Conservation (phyloP, 2,888 invertebrate genomes). For the Ennomos quercinarius region DNA sequence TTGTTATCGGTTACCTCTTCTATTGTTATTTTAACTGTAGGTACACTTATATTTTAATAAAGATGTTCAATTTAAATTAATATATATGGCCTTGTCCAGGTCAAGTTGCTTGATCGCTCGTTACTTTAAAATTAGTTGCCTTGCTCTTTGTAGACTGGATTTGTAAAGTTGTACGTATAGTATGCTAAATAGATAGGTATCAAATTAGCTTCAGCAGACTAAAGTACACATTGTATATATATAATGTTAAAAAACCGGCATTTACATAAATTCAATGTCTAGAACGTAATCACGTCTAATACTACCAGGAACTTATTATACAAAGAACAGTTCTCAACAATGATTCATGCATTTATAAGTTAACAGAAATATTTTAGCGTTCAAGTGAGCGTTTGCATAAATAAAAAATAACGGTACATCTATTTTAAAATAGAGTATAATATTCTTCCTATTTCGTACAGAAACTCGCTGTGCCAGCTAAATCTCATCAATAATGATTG, state of each 20-base stretch:
- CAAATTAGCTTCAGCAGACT: slow-evolving; percentile 10
- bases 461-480: too few species aligned
- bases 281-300: slow-evolving; percentile 29
- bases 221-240: background rate
- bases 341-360: slow-evolving; percentile 29
- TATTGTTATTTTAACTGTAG: background rate
- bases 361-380: slow-evolving; percentile 12
- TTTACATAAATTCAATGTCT: slow-evolving; percentile 37
- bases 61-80: slow-evolving; percentile 13
- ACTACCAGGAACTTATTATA: slow-evolving; percentile 35
- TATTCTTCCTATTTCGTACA: too few species aligned
- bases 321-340: slow-evolving; percentile 14
- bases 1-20: background rate
- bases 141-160: slow-evolving; percentile 13
- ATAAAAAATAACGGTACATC: slow-evolving; percentile 13
- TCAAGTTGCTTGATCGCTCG: slow-evolving; percentile 6
- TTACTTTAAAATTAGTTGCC: slow-evolving; percentile 8
- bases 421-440: background rate
- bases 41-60: slow-evolving; percentile 5
- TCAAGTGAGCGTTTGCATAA: slow-evolving; percentile 10
- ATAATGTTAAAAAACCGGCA: slow-evolving; percentile 19
- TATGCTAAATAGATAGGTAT: slow-evolving; percentile 9
- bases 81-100: slow-evolving; percentile 12
- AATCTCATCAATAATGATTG: too few species aligned
- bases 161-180: slow-evolving; percentile 4